Base-by-base conservation (phyloP, 2,113 vertebrate species). In the Crypturellus undulatus region DNA sequence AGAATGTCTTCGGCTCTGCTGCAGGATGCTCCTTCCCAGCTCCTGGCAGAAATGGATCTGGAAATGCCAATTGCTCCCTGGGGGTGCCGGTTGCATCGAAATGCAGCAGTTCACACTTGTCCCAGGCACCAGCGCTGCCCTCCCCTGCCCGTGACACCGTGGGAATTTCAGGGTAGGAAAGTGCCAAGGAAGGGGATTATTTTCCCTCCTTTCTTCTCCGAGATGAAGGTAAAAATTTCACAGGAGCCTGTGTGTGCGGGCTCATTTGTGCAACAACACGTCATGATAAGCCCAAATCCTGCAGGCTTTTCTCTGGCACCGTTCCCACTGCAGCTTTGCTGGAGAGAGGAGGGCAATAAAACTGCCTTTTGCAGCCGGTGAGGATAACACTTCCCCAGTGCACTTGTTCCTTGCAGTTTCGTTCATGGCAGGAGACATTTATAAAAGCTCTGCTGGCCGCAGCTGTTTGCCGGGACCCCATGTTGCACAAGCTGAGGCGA, bases 11-110 rank as follows among this genome's bases (percentile, higher is more conserved):
- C 64, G 1, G 78, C 77, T 87, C 89, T 96, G 90, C 95, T 91
- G 91, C 92, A 97, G 91, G 95, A 94, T 95, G 92, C 92, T 92
- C 91, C 85, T 0, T 54, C 96, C 90, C 40, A 9, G 79, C 79
- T 95, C 80, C 93, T 96, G 93, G 95, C 92, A 96, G 95, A 95
- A 94, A 95, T 91, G 94, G 95, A 96, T 97, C 94, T 96, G 2
- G 25, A 97, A 97, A 97, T 97, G 96, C 95, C 96, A 97, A 86
- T 93, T 94, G 93, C 84, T 96, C 94, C 95, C 96, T 93, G 91
- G 96, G 92, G 96, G 92, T 76, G 0, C 94, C 0, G 38, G 73
- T 72, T 96, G 67, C 93, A 96, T 94, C 87, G 91, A 96, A 96
- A 92, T 84, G 92, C 88, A 84, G 92, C 26, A n/a, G 89, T 84